phyloP scores from a whole-genome alignment of 2,888 invertebrate species.

The Pegoplata infirma region DNA sequence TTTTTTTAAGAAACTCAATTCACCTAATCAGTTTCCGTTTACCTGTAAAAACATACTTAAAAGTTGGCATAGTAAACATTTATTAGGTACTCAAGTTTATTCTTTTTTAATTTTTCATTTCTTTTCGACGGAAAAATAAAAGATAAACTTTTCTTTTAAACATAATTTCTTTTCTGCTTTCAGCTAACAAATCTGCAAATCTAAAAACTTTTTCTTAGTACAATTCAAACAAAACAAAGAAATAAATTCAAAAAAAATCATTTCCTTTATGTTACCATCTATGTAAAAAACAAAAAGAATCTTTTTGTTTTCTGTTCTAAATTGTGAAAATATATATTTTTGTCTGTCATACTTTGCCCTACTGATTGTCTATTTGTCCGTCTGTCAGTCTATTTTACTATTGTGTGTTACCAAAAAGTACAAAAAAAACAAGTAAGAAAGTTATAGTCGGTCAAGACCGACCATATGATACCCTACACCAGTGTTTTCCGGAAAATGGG shows the following conservation, averaged over 20 bases:
- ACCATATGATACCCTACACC: too few relatives aligned
- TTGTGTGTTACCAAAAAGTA: background rate
- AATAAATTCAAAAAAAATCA: background rate
- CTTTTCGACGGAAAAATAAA: background rate
- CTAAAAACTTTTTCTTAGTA: background rate
- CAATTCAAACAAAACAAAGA: background rate
- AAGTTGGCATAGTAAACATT: background rate
- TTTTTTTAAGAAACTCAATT: too few relatives aligned
- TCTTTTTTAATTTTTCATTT: background rate
- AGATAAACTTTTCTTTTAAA: background rate
- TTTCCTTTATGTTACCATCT: too few relatives aligned
- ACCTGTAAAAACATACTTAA: too few relatives aligned
- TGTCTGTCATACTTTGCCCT: background rate
- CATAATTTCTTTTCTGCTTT: background rate
- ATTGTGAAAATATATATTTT: background rate
- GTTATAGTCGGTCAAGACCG: too few relatives aligned
- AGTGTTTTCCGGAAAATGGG: too few relatives aligned
- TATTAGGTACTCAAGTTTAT: background rate
- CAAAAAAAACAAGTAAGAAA: too few relatives aligned
- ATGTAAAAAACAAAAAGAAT: too few relatives aligned
- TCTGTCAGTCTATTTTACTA: background rate
- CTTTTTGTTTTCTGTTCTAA: background rate
- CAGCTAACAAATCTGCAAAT: background rate
- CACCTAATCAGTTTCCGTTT: too few relatives aligned
- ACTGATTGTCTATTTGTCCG: background rate